These are phyloP conservation scores for Fopius arisanus DNA, from an alignment of 1,140 invertebrate genomes.

Conservation along the genomic window DNA sequence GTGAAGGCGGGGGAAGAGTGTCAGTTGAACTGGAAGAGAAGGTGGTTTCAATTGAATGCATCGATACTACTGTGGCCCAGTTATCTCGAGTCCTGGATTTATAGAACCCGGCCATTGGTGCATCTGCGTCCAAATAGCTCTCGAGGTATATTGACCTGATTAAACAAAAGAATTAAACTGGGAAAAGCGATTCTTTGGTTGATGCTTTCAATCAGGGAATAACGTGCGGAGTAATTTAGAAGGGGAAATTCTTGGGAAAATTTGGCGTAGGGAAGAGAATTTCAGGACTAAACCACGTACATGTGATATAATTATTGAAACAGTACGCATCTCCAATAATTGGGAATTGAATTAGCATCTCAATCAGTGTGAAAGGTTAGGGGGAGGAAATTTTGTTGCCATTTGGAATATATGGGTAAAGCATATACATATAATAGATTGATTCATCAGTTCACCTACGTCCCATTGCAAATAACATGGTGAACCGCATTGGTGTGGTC, in stretches of 20 bases:
- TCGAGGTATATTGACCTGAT: conserved; percentile 37
- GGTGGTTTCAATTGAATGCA: conserved; percentile 45
- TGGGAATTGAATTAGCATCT: background rate
- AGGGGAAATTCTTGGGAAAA: background rate
- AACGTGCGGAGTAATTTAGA: background rate
- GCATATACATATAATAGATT: conserved; percentile 21
- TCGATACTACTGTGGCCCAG: conserved; percentile 49
- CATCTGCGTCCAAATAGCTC: conserved; percentile 30
- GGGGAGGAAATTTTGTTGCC: background rate
- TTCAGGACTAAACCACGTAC: background rate
- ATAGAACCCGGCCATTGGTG: conserved; percentile 35
- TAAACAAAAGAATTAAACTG: background rate
- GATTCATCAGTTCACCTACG: conserved; percentile 20
- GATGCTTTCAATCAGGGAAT: background rate
- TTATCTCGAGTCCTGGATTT: conserved; percentile 44
- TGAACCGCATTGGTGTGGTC: conserved; percentile 20
- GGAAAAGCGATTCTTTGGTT: background rate
- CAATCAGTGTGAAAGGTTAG: conserved; percentile 2
- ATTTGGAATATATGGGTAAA: background rate
- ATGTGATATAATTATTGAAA: background rate
- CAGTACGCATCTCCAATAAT: background rate
- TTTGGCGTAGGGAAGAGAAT: background rate
- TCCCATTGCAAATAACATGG: conserved; percentile 33
- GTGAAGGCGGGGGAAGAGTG: conserved; percentile 14
- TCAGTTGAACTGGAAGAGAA: conserved; percentile 36